These are phyloP conservation scores for Protobothrops flavoviridis DNA, from an alignment of 2,113 vertebrate species.

Conservation along the genomic window DNA sequence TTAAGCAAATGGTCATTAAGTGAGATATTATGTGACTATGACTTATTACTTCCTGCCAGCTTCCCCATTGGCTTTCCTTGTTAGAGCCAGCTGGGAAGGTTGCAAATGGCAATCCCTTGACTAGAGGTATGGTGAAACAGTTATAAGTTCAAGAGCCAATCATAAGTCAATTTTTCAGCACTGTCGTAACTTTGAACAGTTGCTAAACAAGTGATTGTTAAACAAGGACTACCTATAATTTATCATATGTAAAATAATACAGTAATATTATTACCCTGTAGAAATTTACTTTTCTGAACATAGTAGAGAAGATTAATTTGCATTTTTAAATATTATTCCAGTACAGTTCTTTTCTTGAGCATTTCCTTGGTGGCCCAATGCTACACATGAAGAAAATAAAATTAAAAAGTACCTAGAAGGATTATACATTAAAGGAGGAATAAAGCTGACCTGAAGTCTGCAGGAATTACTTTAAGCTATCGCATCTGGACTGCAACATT, in stretches of 20 bases:
- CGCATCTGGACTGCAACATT: neutral
- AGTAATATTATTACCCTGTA: neutral
- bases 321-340: neutral
- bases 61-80: neutral
- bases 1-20: neutral
- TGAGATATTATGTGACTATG: neutral
- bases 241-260: neutral
- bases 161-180: neutral
- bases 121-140: neutral
- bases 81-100: neutral
- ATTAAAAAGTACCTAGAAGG: neutral
- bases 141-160: neutral
- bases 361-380: neutral
- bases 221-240: neutral
- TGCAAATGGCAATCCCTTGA: neutral
- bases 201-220: neutral
- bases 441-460: neutral
- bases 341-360: neutral
- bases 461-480: neutral
- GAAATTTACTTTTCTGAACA: neutral
- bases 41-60: neutral
- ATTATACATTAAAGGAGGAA: neutral
- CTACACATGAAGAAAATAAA: accelerated
- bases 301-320: neutral
- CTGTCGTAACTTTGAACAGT: neutral